A percentile compares a stretch with the other conserved stretches of the same genome.
These are phyloP conservation scores for Columba livia DNA, from an alignment of 2,113 vertebrate species.

Conservation along the genomic window DNA sequence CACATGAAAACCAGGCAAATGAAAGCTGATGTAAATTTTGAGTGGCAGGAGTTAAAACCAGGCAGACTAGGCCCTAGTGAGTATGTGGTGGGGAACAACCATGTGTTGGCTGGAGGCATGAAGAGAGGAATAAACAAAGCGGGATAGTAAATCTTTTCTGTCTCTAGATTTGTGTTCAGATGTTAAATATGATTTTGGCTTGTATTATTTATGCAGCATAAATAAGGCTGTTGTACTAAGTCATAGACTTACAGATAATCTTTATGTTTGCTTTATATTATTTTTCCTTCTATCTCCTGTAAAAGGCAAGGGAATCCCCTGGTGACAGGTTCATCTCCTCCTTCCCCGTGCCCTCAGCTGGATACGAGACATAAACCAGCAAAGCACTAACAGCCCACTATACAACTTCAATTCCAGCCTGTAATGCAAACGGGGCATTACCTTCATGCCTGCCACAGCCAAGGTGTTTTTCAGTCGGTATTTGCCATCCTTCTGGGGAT, in stretches of 20 bases:
- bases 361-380: neutral
- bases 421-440: constrained; percentile 44
- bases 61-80: neutral
- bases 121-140: neutral
- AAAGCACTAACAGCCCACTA: neutral
- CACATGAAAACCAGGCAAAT: neutral
- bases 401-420: neutral
- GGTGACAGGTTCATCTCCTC: neutral
- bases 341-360: neutral
- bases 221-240: neutral
- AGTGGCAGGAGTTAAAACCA: neutral
- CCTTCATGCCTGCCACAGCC: constrained; percentile 88
- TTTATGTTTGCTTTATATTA: neutral
- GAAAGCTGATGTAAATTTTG: neutral
- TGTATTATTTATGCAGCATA: constrained; percentile 9
- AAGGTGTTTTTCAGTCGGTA: constrained; percentile 91
- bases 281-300: neutral
- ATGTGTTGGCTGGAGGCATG: neutral
- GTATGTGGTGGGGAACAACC: neutral
- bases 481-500: constrained; percentile 95
- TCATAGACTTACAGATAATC: neutral
- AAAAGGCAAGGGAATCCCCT: neutral
- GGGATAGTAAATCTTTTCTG: neutral
- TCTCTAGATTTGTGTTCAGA: neutral
- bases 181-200: neutral